Conservation (phyloP, 2,797 vertebrate genomes). For the Heterohyrax brucei region DNA sequence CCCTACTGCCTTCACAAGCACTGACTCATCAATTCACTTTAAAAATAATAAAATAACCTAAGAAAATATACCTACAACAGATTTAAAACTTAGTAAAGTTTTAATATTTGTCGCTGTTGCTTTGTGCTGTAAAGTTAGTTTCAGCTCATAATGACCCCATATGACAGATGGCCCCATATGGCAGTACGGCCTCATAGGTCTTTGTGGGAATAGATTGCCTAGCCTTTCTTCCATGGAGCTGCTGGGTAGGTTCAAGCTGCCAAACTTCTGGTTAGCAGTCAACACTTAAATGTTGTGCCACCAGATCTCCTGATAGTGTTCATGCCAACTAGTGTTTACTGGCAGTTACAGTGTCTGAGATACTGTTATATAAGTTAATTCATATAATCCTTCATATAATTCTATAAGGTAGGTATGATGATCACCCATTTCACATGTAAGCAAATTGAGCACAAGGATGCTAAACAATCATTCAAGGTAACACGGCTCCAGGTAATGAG, state of each 20-base stretch:
- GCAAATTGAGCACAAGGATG: neutral
- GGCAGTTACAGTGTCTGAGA: neutral
- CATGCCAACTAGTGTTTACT: neutral
- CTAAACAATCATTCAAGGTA: neutral
- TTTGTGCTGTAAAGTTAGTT: too few relatives aligned
- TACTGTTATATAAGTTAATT: neutral
- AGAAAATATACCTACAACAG: conserved; percentile 29
- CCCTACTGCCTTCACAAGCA: neutral
- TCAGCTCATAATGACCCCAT: too few relatives aligned
- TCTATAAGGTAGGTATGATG: neutral
- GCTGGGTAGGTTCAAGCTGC: too few relatives aligned
- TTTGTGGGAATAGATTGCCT: too few relatives aligned
- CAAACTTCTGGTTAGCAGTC: too few relatives aligned
- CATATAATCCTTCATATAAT: neutral
- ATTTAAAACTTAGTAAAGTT: conserved; percentile 22
- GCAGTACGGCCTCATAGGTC: too few relatives aligned
- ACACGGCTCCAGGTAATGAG: neutral
- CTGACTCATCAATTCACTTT: conserved; percentile 46
- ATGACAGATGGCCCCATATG: too few relatives aligned
- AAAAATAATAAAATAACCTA: conserved; percentile 68
- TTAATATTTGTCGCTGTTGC: neutral
- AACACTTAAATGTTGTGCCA: too few relatives aligned
- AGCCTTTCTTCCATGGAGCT: too few relatives aligned
- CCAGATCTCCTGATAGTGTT: neutral
- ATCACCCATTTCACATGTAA: neutral